A percentile compares a stretch with the other conserved stretches of the same genome.
These are phyloP conservation scores for Lepidocyrtinus sp. DNA, from an alignment of 2,888 invertebrate genomes.

Conservation along the genomic window DNA sequence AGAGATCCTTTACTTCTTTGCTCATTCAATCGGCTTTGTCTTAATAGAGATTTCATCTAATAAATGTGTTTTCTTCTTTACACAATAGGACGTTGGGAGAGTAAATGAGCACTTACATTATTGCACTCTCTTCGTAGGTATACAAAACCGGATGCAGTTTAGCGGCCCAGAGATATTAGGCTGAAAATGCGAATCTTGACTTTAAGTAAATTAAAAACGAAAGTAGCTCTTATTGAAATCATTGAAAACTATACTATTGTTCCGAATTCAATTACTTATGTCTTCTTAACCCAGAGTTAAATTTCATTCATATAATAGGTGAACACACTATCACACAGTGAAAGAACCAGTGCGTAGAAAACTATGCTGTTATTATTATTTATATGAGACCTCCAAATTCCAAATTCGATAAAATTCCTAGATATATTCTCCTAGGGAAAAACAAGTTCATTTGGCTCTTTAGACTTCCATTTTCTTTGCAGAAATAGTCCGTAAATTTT, in stretches of 20 bases:
- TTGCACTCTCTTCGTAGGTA: background rate
- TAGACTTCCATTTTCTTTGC: background rate
- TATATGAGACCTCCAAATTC: no score
- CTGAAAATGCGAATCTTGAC: no score
- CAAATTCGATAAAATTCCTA: background rate
- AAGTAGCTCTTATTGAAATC: no score
- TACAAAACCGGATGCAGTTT: background rate
- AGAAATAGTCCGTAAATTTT: background rate
- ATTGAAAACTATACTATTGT: no score
- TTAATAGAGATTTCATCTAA: slow-evolving; percentile 49
- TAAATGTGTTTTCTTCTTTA: slow-evolving; percentile 23
- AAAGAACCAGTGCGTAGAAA: no score
- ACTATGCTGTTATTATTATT: no score
- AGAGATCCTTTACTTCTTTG: slow-evolving; percentile 11
- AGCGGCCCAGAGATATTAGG: no score
- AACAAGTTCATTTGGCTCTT: background rate
- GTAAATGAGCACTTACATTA: background rate
- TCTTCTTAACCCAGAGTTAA: no score
- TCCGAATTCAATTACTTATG: no score
- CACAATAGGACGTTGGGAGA: background rate
- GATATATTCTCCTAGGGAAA: background rate
- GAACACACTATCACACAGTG: no score
- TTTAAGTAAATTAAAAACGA: no score
- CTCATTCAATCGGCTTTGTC: slow-evolving; percentile 42
- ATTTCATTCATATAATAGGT: no score